A percentile compares a stretch with the other conserved stretches of the same genome.
phyloP scores from a whole-genome alignment of 1,140 invertebrate species.

The Ceratina japonica region DNA sequence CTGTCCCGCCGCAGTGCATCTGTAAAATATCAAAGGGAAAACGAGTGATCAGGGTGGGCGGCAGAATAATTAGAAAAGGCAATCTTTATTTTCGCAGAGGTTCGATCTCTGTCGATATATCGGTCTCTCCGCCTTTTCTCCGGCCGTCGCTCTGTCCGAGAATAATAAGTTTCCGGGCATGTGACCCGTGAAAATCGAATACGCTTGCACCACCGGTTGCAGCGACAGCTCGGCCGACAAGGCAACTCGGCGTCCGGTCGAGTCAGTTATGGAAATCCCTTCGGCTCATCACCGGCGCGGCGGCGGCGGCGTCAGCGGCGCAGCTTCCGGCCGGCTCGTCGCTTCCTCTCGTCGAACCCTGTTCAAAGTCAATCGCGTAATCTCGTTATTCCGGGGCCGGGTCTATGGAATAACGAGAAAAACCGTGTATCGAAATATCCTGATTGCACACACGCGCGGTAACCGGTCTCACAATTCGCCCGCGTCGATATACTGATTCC shows the following conservation, averaged over 20 bases:
- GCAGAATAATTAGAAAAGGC: no score
- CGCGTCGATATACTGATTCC: neutral
- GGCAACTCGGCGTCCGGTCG: slow-evolving; percentile 73
- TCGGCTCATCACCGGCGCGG: slow-evolving; percentile 55
- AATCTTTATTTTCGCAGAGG: neutral
- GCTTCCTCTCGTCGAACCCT: slow-evolving; percentile 44
- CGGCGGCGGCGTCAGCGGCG: slow-evolving; percentile 62
- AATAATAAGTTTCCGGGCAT: slow-evolving; percentile 75
- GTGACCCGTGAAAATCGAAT: slow-evolving; percentile 76
- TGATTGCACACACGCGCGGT: slow-evolving; percentile 26
- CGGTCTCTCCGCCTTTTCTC: slow-evolving; percentile 20
- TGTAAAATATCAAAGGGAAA: no score
- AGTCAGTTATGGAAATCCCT: slow-evolving; percentile 75
- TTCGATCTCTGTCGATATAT: neutral
- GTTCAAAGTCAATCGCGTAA: slow-evolving; percentile 60
- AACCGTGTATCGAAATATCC: slow-evolving; percentile 37
- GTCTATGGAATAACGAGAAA: slow-evolving; percentile 56
- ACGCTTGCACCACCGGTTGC: slow-evolving; percentile 72
- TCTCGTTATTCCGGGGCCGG: slow-evolving; percentile 57
- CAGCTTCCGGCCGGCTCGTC: slow-evolving; percentile 39
- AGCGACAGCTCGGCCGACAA: slow-evolving; percentile 77
- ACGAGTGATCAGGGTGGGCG: no score
- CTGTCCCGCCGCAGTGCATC: no score
- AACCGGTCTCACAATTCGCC: neutral
- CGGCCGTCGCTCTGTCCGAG: slow-evolving; percentile 42